Percentiles rank a stretch among this genome's conserved stretches.
phyloP scores from a whole-genome alignment of 2,113 vertebrate genomes.

The Calypte anna region DNA sequence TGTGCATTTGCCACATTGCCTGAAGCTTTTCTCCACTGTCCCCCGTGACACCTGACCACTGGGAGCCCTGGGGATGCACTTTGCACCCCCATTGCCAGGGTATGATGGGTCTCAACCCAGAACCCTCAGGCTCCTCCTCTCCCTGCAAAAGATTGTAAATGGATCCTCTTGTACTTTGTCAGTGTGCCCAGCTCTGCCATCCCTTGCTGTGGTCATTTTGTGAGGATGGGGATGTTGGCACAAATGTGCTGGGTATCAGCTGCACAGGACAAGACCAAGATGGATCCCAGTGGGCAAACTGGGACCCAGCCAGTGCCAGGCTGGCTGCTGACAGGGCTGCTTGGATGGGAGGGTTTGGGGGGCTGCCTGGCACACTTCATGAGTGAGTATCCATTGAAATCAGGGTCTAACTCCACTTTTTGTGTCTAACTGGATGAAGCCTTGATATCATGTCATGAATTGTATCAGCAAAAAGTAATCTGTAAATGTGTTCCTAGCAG shows the following conservation, averaged over 20 bases:
- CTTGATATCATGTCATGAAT: neutral
- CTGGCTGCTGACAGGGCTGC: neutral
- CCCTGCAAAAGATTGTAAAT: neutral
- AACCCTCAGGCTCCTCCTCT: neutral
- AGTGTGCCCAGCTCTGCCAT: accelerated
- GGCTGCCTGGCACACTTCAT: neutral
- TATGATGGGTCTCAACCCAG: neutral
- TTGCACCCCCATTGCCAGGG: neutral
- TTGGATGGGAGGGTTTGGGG: neutral
- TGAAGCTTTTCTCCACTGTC: neutral
- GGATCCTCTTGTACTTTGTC: neutral
- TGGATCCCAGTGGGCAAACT: accelerated
- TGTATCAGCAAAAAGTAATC: neutral
- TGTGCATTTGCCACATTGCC: accelerated
- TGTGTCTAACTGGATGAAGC: neutral
- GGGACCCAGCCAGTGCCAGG: accelerated
- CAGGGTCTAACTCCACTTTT: neutral
- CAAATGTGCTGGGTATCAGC: accelerated
- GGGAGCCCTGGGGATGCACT: accelerated
- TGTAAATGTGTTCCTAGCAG: neutral
- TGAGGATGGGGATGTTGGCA: neutral
- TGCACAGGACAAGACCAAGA: neutral
- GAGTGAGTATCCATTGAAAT: neutral
- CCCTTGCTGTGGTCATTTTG: accelerated
- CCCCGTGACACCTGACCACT: neutral